A percentile compares a stretch with the other conserved stretches of the same genome.
Conservation (phyloP, 1,140 invertebrate species). For the Drosophila sp. region DNA sequence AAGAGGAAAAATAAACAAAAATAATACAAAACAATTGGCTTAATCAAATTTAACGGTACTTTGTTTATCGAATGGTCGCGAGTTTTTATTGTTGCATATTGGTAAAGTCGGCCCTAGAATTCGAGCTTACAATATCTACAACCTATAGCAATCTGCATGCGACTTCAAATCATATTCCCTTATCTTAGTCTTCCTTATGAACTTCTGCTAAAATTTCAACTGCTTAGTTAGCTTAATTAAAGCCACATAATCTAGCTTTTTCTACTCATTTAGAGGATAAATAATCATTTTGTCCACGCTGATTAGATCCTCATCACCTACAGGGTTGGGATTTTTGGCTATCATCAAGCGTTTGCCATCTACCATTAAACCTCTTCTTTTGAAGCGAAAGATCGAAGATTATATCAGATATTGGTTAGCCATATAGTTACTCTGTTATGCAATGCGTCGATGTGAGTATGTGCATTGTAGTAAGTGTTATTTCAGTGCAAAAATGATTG, state of each 20-base stretch:
- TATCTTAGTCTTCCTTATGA: not conserved
- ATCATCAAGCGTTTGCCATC: conserved; percentile 3
- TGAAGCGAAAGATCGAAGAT: not conserved
- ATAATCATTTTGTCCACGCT: conserved; percentile 19
- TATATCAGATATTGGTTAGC: not conserved
- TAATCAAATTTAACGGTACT: no score
- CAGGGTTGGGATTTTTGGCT: not conserved
- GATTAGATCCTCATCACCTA: not conserved
- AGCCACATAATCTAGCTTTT: conserved; percentile 25
- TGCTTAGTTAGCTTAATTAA: conserved; percentile 11
- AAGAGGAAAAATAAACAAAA: no score
- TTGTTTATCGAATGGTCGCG: no score
- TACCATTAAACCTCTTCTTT: conserved; percentile 20
- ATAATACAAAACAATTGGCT: no score
- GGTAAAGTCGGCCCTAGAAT: no score
- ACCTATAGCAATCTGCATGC: conserved; percentile 19
- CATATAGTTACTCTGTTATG: conserved; percentile 30
- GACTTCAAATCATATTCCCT: conserved; percentile 5
- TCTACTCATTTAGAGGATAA: conserved; percentile 19
- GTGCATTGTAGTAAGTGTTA: conserved; percentile 14
- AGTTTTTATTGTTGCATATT: no score
- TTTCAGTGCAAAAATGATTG: conserved; percentile 43
- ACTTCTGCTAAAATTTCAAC: not conserved
- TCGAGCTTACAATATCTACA: no score
- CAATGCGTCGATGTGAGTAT: conserved; percentile 40